Evolutionary conservation across 2,888 invertebrate species (phyloP), one percentile per base, ranked within the genome.

Genomic region (Hybos culiciformis): DNA sequence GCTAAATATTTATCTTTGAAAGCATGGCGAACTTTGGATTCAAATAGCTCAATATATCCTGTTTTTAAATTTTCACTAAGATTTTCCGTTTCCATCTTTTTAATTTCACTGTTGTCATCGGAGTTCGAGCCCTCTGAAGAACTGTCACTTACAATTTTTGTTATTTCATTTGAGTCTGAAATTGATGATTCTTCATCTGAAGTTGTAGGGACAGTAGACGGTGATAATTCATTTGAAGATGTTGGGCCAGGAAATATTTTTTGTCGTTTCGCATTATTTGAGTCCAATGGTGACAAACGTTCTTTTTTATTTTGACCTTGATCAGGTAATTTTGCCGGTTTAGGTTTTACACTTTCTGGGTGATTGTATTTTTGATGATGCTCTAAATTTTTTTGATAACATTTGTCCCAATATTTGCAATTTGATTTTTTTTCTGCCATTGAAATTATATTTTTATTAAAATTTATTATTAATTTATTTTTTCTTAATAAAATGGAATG

Each of bases 361-460:
- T 90, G 88, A 63, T 83, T 85, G 52, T 73, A 91, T 56, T 78
- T 80, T 45, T 72, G 67, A 43, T 71, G 71, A 67, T 91, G 91
- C 1, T 69, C 67, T 1, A 78, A 69, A 69, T 87, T 90, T 57
- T 78, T 83, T 57, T 85, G 86, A 61, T 86, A 90, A 62, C 91
- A 91, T 51, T 78, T 76, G 5, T 59, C 61, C 41, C 85, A 84
- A 60, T 84, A 90, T 66, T 80, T 80, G 61, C 91, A 91, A 37
- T 74, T 62, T 33, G 63, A 67, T 61, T 83, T 71, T 21, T 36
- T 36, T 4, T 36, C 29, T 3, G 29, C 9, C 32, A 32, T 32
- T n/a, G n/a, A n/a, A n/a, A n/a, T n/a, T n/a, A n/a, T n/a, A n/a
- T n/a, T n/a, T n/a, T n/a, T n/a, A n/a, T n/a, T n/a, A n/a, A n/a